Base-by-base conservation (phyloP, 2,797 vertebrate genomes). In the Acanthopagrus latus region DNA sequence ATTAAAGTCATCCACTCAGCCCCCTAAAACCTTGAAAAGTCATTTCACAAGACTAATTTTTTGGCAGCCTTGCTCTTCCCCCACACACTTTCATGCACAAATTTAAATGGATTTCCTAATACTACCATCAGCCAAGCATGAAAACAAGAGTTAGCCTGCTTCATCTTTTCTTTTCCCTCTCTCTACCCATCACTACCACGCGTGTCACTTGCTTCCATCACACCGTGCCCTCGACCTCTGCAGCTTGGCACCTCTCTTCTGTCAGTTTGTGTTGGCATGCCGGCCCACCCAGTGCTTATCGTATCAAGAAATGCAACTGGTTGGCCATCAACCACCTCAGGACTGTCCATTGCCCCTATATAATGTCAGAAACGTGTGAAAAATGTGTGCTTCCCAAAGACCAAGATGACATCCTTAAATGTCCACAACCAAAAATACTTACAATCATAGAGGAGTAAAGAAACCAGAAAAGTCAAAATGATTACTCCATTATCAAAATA, bases 1-100 rank as follows among this genome's bases (percentile, higher is more conserved):
- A 89, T 90, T 86, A 89, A 76, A 74, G 58, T 59, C 76, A 78
- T 60, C 51, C 79, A 71, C 74, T 84, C 74, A 80, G 71, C 57
- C 59, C 58, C 17, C 6, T 66, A 76, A 81, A 85, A 76, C 58
- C 82, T 74, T 60, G 43, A 84, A 88, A 86, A 87, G 69, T 59
- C 68, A 80, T 82, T 81, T 71, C 67, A 84, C 62, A 50, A 71
- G 58, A 63, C 51, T 46, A 59, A 27, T 73, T 84, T 71, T 74
- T 51, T 74, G 83, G 70, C 74, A 63, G 71, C 9, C 18, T 54
- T 50, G 52, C 55, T 82, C 70, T 73, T 59, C 59, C 50, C 62
- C 75, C 77, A 74, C 77, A 74, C 66, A 82, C 81, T 82, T 79
- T 80, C 72, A 71, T 76, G 76, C 70, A 64, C 65, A 80, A 57